Evolutionary conservation across 2,797 vertebrate genomes (phyloP).

Genomic region (Octomys mimax): DNA sequence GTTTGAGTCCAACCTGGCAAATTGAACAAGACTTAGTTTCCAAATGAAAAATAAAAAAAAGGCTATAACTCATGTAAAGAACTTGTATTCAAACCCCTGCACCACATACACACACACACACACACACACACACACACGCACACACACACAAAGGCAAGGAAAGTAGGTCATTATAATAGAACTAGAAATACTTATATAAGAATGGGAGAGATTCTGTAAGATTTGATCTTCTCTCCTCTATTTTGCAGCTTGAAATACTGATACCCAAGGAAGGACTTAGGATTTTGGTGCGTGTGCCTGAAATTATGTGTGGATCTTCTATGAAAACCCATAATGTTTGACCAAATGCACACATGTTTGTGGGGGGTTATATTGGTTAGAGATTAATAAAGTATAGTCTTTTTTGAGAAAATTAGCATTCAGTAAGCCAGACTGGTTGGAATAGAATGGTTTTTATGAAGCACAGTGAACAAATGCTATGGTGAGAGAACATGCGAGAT

Average conservation of each 20-base stretch:
- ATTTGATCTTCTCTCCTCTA: neutral
- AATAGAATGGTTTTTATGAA: neutral
- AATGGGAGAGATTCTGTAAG: neutral
- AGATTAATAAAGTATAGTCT: neutral
- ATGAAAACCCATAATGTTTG: neutral
- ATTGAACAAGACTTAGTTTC: neutral
- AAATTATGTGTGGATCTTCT: neutral
- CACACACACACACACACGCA: too few species aligned
- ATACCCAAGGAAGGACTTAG: neutral
- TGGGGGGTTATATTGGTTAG: neutral
- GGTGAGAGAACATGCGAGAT: neutral
- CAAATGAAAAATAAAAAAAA: neutral
- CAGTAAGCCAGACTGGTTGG: neutral
- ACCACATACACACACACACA: too few species aligned
- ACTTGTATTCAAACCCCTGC: neutral
- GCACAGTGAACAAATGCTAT: neutral
- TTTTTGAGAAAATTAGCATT: neutral
- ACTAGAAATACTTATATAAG: conserved; percentile 17
- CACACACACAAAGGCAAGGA: neutral
- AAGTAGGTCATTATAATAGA: neutral
- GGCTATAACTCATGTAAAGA: neutral
- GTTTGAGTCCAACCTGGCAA: neutral
- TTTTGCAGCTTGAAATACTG: neutral
- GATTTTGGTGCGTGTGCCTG: neutral
- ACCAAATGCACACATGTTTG: neutral